Evolutionary conservation across 2,113 vertebrate genomes (phyloP).

Genomic region (Excalfactoria chinensis): DNA sequence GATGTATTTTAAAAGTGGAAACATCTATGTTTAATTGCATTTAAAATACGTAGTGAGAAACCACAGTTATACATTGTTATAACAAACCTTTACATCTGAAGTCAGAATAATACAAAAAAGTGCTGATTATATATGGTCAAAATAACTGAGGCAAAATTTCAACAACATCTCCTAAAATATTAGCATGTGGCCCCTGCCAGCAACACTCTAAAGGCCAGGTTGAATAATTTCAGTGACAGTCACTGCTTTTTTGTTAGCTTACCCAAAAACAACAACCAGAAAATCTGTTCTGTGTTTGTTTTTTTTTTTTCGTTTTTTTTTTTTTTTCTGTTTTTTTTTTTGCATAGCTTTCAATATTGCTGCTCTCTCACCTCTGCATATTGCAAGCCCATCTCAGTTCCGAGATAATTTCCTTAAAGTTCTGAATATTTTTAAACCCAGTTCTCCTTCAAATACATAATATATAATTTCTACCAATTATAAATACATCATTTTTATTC

Average conservation of each 20-base stretch:
- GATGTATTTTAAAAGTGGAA: constrained; percentile 76
- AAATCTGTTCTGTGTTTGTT: not conserved
- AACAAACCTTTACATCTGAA: constrained; percentile 80
- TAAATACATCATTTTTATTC: constrained; percentile 80
- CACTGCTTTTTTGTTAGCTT: constrained; percentile 56
- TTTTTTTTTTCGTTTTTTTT: constrained; percentile 14
- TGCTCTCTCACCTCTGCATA: constrained; percentile 64
- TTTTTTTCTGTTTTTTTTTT: constrained; percentile 47
- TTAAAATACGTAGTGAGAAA: constrained; percentile 76
- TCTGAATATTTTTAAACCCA: constrained; percentile 60
- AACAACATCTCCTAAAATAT: constrained; percentile 69
- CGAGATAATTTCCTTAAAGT: constrained; percentile 62
- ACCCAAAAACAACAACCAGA: constrained; percentile 33
- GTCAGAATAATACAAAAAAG: constrained; percentile 78
- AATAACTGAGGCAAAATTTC: constrained; percentile 72
- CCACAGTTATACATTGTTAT: constrained; percentile 75
- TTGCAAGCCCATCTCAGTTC: constrained; percentile 60
- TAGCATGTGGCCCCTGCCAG: constrained; percentile 59
- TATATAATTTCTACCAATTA: constrained; percentile 79
- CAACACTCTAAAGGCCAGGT: constrained; percentile 68
- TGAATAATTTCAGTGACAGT: constrained; percentile 57
- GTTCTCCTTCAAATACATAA: constrained; percentile 75
- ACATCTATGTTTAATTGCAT: constrained; percentile 82
- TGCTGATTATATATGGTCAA: constrained; percentile 72
- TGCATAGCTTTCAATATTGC: constrained; percentile 81